These are phyloP conservation scores for Lagopus leucura DNA, from an alignment of 2,113 vertebrate species.

Conservation along the genomic window DNA sequence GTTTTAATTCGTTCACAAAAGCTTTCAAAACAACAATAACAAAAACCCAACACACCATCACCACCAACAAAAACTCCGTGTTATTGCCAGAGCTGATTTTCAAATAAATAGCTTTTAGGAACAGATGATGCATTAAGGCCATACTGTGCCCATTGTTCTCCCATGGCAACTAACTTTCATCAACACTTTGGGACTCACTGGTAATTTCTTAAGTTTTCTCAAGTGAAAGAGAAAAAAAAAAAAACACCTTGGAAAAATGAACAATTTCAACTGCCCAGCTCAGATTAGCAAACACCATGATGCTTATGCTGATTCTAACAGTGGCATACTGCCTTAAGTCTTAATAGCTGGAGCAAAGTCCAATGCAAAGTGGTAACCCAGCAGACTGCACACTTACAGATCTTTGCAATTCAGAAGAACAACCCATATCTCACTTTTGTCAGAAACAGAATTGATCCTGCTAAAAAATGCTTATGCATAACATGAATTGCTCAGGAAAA, in stretches of 20 bases:
- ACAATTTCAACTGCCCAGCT: background rate
- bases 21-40: background rate
- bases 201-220: background rate
- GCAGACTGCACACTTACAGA: background rate
- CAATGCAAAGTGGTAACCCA: background rate
- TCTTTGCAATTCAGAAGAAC: background rate
- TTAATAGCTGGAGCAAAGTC: background rate
- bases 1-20: background rate
- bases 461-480: fast-evolving
- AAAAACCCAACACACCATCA: background rate
- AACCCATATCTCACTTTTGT: background rate
- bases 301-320: background rate
- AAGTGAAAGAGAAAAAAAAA: background rate
- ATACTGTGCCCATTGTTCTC: background rate
- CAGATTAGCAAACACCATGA: fast-evolving
- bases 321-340: background rate
- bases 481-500: background rate
- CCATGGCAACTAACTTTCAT: constrained; percentile 7
- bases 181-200: background rate
- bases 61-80: background rate
- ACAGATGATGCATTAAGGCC: background rate
- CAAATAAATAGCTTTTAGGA: background rate
- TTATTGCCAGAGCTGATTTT: background rate
- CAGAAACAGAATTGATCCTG: background rate
- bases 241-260: background rate